Conservation (phyloP, 2,113 vertebrate genomes). For the Semnornis frantzii region DNA sequence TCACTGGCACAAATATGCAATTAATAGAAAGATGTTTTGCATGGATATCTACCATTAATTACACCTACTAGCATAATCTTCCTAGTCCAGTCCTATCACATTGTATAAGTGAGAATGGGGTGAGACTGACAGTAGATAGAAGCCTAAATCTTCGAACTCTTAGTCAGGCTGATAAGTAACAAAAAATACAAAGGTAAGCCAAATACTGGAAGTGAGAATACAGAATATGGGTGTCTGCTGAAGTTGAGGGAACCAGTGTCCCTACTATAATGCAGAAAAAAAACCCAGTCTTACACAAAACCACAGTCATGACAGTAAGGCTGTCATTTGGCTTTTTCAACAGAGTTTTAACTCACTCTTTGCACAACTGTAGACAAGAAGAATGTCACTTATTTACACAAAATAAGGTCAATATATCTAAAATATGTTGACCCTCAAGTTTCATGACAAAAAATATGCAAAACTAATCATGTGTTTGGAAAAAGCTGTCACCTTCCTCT, state of each 20-base stretch:
- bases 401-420: constrained; percentile 34
- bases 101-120: neutral
- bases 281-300: neutral
- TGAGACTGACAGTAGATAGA: neutral
- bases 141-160: neutral
- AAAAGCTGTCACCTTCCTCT: neutral
- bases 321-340: neutral
- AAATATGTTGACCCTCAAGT: neutral
- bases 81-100: neutral
- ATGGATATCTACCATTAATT: neutral
- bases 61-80: neutral
- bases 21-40: neutral
- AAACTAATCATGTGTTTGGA: neutral
- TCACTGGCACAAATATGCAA: neutral
- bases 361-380: neutral
- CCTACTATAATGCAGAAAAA: neutral
- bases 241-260: neutral
- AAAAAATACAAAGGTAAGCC: neutral
- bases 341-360: neutral
- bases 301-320: neutral
- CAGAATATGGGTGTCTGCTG: neutral
- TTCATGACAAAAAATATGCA: neutral
- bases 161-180: neutral
- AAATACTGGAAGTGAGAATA: neutral
- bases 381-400: constrained; percentile 9